Evolutionary conservation across 2,888 invertebrate genomes (phyloP).

Genomic region (Lamellibrachia columna): DNA sequence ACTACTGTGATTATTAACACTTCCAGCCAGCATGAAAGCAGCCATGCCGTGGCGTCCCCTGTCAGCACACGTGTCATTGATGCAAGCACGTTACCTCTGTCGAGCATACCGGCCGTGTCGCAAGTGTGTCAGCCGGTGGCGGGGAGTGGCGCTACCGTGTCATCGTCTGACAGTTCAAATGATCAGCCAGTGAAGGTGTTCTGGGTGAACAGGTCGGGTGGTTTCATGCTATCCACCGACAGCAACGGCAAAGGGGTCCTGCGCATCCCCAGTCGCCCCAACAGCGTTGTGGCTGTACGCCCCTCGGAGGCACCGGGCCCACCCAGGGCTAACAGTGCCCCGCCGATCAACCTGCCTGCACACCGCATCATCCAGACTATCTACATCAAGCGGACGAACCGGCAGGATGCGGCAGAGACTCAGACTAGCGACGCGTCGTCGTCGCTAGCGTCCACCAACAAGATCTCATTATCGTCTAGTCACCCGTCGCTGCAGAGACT

Average conservation of each 20-base stretch:
- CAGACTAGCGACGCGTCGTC: background rate
- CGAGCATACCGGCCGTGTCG: background rate
- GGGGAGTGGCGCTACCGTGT: background rate
- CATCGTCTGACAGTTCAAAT: background rate
- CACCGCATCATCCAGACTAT: conserved; percentile 35
- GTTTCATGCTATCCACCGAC: conserved; percentile 17
- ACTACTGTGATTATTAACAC: background rate
- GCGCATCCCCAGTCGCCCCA: conserved; percentile 27
- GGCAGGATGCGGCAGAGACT: background rate
- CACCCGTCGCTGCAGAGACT: conserved; percentile 32
- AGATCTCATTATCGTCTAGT: conserved; percentile 25
- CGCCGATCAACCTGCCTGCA: conserved; percentile 30
- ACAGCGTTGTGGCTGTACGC: conserved; percentile 26
- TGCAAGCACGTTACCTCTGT: background rate
- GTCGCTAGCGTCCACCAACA: background rate
- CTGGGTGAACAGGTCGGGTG: background rate
- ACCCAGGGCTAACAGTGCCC: conserved; percentile 35
- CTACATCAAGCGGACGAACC: conserved; percentile 27
- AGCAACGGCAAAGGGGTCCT: background rate
- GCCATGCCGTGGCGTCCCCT: background rate
- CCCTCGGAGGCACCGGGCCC: conserved; percentile 20
- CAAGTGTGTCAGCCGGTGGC: background rate
- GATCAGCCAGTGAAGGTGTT: background rate
- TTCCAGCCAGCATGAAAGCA: background rate
- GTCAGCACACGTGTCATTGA: background rate